phyloP scores from a whole-genome alignment of 2,797 vertebrate genomes.

The Martes flavigula region DNA sequence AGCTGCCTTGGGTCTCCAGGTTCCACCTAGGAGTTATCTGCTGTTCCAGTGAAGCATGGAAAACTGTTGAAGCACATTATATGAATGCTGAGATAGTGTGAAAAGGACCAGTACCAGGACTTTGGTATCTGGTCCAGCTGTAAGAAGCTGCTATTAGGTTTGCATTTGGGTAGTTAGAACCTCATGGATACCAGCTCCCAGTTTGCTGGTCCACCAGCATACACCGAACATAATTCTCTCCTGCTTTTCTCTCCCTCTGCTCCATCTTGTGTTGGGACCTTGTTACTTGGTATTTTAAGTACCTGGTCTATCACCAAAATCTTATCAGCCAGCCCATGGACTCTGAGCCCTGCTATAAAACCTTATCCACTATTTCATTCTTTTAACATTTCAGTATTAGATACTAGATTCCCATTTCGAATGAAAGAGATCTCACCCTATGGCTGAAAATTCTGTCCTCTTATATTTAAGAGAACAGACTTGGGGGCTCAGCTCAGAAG shows the following conservation, averaged over 20 bases:
- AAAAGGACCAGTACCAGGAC: constrained; percentile 77
- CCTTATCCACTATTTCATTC: constrained; percentile 80
- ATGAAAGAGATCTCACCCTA: constrained; percentile 41
- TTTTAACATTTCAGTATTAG: constrained; percentile 76
- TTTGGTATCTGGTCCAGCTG: constrained; percentile 77
- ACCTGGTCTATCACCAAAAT: constrained; percentile 82
- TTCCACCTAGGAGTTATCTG: constrained; percentile 80
- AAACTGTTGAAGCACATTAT: constrained; percentile 78
- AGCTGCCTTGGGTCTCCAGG: constrained; percentile 81
- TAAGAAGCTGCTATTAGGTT: constrained; percentile 77
- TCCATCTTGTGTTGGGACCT: constrained; percentile 77
- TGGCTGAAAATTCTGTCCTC: constrained; percentile 54
- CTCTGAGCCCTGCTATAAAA: constrained; percentile 78
- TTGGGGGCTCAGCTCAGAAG: neutral
- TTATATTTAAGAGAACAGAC: constrained; percentile 70
- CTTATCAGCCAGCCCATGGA: constrained; percentile 59
- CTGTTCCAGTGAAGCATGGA: constrained; percentile 81
- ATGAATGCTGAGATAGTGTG: constrained; percentile 83
- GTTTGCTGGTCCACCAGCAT: constrained; percentile 67
- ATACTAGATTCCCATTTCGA: neutral
- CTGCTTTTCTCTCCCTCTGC: constrained; percentile 70
- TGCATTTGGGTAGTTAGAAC: constrained; percentile 41
- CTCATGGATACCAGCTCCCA: constrained; percentile 73
- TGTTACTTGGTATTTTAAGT: constrained; percentile 81
- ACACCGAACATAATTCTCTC: constrained; percentile 70